Conservation (phyloP, 2,888 invertebrate genomes). For the Strigamia maritima region DNA sequence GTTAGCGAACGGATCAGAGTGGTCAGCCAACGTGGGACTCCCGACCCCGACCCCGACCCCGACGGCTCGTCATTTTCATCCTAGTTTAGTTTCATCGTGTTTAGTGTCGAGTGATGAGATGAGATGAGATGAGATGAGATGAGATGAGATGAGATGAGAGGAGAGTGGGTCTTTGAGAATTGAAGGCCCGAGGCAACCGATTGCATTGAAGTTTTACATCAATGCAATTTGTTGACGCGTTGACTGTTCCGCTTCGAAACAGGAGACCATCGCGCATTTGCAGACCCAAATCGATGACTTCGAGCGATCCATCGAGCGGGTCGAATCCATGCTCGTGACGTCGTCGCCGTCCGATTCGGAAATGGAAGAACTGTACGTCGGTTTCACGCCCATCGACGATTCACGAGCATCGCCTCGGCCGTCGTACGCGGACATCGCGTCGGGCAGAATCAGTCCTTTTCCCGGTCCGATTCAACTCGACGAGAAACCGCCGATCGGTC, state of each 20-base stretch:
- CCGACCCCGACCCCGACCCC: conserved; percentile 62
- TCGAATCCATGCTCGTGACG: conserved; percentile 39
- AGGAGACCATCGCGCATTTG: conserved; percentile 45
- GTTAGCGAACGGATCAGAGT: conserved; percentile 84
- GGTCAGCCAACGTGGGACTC: conserved; percentile 79
- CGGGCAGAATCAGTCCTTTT: conserved; percentile 58
- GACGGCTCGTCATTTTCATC: conserved; percentile 68
- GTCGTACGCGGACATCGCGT: conserved; percentile 68
- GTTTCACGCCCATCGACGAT: neutral
- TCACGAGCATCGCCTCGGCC: conserved; percentile 42
- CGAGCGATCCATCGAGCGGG: conserved; percentile 44
- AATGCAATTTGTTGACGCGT: conserved; percentile 39
- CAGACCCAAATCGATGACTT: conserved; percentile 44
- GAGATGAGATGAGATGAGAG: no score
- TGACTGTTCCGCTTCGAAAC: conserved; percentile 42
- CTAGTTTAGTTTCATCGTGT: no score
- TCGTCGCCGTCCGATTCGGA: neutral
- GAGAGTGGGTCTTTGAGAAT: no score
- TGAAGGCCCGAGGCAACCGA: conserved; percentile 11
- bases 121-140: no score
- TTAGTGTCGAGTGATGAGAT: no score
- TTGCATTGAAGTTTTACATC: conserved; percentile 37
- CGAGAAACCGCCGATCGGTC: neutral
- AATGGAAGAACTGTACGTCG: neutral
- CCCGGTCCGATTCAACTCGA: neutral